These are phyloP conservation scores for Threskiornis aethiopicus DNA, from an alignment of 2,797 vertebrate genomes.

Conservation along the genomic window DNA sequence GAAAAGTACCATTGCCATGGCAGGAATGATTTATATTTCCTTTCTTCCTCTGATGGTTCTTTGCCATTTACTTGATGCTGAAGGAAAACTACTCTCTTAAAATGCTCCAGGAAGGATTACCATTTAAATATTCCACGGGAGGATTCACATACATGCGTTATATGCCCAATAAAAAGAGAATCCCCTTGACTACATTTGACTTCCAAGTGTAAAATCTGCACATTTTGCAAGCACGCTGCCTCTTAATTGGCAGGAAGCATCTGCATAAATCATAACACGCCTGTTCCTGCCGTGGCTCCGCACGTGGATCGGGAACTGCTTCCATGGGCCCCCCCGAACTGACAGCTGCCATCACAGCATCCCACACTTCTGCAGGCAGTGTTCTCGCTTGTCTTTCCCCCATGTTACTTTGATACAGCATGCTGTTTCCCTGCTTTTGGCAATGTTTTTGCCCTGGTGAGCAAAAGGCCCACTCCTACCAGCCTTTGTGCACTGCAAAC, in stretches of 20 bases:
- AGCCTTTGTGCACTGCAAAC: neutral
- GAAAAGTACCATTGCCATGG: neutral
- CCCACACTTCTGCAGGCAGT: neutral
- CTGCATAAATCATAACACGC: neutral
- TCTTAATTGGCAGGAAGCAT: neutral
- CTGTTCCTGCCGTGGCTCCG: neutral
- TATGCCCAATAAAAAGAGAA: neutral
- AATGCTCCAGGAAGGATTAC: neutral
- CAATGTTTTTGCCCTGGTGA: neutral
- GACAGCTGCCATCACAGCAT: neutral
- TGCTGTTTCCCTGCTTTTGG: neutral
- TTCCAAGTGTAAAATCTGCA: neutral
- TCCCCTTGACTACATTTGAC: neutral
- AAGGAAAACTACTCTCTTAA: neutral
- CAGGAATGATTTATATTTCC: neutral
- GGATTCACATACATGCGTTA: neutral
- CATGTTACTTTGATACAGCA: fast-evolving
- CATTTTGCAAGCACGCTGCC: neutral
- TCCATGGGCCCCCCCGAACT: fast-evolving
- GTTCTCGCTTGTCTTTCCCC: neutral
- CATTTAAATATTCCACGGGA: neutral
- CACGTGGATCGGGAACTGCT: fast-evolving
- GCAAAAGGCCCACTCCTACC: neutral
- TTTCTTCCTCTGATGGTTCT: neutral
- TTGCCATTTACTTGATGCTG: neutral